Percentiles rank a stretch among this genome's conserved stretches.
Conservation (phyloP, 2,888 invertebrate genomes). For the Mimas tiliae region DNA sequence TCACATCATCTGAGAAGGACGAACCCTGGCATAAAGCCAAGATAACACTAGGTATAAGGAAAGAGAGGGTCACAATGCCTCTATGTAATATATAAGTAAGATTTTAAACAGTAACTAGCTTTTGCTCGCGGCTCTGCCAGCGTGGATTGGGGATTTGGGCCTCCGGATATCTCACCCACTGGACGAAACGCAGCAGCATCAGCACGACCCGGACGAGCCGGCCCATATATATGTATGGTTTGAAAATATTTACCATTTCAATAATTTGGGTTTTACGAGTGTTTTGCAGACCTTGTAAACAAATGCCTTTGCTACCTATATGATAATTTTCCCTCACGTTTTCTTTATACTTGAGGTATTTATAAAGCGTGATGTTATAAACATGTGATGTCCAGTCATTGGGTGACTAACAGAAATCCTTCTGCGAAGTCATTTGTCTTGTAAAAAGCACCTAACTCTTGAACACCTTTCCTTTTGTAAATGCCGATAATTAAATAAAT, state of each 20-base stretch:
- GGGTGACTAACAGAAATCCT: constrained; percentile 24
- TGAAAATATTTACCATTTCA: not conserved
- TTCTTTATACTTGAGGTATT: not conserved
- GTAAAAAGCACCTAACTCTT: constrained; percentile 26
- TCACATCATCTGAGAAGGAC: no score
- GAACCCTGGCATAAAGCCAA: no score
- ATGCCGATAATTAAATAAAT: constrained; percentile 55
- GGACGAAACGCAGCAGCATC: no score
- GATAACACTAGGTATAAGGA: no score
- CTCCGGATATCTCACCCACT: no score
- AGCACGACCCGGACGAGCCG: no score
- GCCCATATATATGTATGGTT: no score
- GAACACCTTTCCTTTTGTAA: constrained; percentile 29
- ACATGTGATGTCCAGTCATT: constrained; percentile 6
- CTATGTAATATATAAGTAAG: no score
- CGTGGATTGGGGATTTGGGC: no score
- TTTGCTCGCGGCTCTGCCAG: no score
- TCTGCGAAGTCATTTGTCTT: constrained; percentile 28
- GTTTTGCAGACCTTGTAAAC: not conserved
- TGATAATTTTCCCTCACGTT: not conserved
- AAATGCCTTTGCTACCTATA: not conserved
- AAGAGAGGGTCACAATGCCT: no score
- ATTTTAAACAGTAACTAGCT: no score
- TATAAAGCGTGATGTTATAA: constrained; percentile 4
- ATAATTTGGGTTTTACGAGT: not conserved